Evolutionary conservation across 2,888 invertebrate species (phyloP).

Genomic region (Carcina quercana): DNA sequence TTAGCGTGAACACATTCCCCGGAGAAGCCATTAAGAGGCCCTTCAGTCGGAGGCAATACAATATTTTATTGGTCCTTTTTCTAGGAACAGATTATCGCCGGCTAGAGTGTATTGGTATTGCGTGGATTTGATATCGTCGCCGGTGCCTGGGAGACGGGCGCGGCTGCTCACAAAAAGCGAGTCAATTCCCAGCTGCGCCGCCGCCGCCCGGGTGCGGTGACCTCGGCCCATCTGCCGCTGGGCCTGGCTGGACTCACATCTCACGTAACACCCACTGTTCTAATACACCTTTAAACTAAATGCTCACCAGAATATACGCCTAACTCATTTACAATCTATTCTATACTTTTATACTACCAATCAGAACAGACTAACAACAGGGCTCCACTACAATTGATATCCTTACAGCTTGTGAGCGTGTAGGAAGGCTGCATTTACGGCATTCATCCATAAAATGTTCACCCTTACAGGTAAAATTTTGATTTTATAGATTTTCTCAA

Average conservation of each 20-base stretch:
- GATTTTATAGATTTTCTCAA: too few relatives aligned
- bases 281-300: constrained; percentile 15
- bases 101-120: constrained; percentile 19
- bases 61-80: constrained; percentile 7
- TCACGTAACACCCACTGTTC: constrained; percentile 41
- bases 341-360: too few relatives aligned
- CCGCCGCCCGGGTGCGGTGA: constrained; percentile 46
- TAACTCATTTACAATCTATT: too few relatives aligned
- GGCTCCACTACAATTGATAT: too few relatives aligned
- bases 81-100: constrained; percentile 23
- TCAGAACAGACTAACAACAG: too few relatives aligned
- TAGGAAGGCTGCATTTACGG: too few relatives aligned
- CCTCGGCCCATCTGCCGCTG: constrained; percentile 57
- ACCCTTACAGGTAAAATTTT: too few relatives aligned
- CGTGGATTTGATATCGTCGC: constrained; percentile 29
- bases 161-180: constrained; percentile 43
- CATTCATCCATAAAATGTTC: too few relatives aligned
- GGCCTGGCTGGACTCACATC: constrained; percentile 42
- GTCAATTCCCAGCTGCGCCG: constrained; percentile 51
- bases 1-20: too few relatives aligned
- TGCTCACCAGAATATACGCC: not conserved
- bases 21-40: not conserved
- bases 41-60: constrained; percentile 3
- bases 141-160: constrained; percentile 22
- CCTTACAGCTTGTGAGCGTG: too few relatives aligned